A percentile compares a stretch with the other conserved stretches of the same genome.
phyloP scores from a whole-genome alignment of 2,797 vertebrate species.

The Xenops minutus region DNA sequence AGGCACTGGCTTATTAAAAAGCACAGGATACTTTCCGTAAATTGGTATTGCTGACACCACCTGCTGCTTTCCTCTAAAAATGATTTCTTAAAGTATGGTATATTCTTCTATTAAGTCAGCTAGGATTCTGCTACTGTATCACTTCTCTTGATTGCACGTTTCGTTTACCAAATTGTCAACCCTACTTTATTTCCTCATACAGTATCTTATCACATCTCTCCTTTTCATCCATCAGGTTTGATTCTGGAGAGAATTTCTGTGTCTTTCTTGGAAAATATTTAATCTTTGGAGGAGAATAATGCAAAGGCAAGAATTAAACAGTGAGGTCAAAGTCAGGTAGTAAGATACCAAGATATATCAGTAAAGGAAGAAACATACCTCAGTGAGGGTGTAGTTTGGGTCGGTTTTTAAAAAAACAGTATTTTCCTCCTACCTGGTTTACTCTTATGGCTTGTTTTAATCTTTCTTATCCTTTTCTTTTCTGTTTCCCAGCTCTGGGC shows the following conservation, averaged over 20 bases:
- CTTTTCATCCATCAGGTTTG: not conserved
- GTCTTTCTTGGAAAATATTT: not conserved
- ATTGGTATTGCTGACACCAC: not conserved
- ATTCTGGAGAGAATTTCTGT: not conserved
- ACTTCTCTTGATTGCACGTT: not conserved
- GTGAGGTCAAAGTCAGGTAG: not conserved
- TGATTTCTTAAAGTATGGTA: not conserved
- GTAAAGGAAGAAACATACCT: not conserved
- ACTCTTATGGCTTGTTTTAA: not conserved
- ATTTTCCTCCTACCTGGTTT: not conserved
- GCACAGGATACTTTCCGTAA: not conserved
- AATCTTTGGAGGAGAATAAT: not conserved
- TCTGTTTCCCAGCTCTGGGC: not conserved
- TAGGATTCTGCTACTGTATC: not conserved
- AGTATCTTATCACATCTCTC: not conserved
- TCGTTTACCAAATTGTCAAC: not conserved
- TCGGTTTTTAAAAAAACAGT: not conserved
- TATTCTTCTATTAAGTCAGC: not conserved
- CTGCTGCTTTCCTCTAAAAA: not conserved
- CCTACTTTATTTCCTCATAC: not conserved
- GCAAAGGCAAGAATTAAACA: not conserved
- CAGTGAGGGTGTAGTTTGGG: not conserved
- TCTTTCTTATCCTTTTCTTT: not conserved
- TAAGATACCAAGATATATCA: not conserved
- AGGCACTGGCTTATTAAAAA: not conserved